Evolutionary conservation across 1,140 invertebrate species (phyloP).

Genomic region (Drosophila kohkoa): DNA sequence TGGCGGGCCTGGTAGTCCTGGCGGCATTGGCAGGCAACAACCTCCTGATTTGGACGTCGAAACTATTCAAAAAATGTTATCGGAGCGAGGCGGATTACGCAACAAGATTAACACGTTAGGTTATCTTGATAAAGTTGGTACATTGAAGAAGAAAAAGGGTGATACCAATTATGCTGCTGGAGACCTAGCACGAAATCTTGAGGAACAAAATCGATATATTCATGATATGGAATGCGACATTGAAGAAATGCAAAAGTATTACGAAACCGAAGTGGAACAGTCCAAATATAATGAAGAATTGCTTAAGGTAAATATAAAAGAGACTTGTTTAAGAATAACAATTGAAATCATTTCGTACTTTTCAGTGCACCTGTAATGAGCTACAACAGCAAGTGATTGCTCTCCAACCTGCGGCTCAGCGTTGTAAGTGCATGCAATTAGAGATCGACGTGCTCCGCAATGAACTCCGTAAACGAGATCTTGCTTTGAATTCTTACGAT

Average conservation of each 20-base stretch:
- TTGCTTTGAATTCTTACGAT: slow-evolving; percentile 69
- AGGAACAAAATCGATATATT: slow-evolving; percentile 54
- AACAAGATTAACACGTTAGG: slow-evolving; percentile 53
- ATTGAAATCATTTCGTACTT: neutral
- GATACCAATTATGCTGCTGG: slow-evolving; percentile 21
- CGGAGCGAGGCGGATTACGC: slow-evolving; percentile 66
- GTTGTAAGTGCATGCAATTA: slow-evolving; percentile 49
- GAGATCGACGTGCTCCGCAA: slow-evolving; percentile 65
- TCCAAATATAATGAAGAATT: slow-evolving; percentile 61
- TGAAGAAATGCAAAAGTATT: slow-evolving; percentile 71
- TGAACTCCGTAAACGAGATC: slow-evolving; percentile 66
- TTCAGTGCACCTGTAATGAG: slow-evolving; percentile 66
- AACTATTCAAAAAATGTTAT: slow-evolving; percentile 60
- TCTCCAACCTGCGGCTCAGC: slow-evolving; percentile 45
- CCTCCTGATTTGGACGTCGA: slow-evolving; percentile 50
- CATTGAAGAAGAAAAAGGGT: slow-evolving; percentile 32
- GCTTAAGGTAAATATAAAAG: slow-evolving; percentile 48
- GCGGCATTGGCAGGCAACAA: neutral
- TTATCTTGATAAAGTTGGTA: slow-evolving; percentile 42
- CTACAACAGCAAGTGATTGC: slow-evolving; percentile 58
- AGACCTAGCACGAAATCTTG: slow-evolving; percentile 36
- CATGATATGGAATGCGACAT: slow-evolving; percentile 67
- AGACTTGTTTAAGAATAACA: neutral
- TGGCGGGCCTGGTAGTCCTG: neutral
- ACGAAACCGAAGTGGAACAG: slow-evolving; percentile 67